Conservation (phyloP, 2,113 vertebrate species). For the Dicrurus megarhynchus region DNA sequence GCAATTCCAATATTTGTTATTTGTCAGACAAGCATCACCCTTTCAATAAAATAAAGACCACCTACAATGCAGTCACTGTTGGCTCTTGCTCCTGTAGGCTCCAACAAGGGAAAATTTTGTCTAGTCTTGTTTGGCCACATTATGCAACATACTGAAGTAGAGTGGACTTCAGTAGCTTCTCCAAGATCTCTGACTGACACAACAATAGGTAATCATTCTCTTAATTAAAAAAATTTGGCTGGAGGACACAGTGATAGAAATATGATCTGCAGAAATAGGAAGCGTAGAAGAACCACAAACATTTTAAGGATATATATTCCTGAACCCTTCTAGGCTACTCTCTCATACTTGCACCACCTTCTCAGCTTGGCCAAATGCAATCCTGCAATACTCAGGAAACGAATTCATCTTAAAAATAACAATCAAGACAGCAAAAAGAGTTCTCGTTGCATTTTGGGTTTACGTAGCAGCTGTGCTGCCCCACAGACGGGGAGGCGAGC, state of each 20-base stretch:
- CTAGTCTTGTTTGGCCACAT: neutral
- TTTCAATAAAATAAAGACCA: neutral
- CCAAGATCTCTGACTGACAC: neutral
- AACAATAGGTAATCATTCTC: neutral
- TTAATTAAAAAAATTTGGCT: neutral
- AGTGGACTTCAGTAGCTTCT: neutral
- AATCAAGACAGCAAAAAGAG: neutral
- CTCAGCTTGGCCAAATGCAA: neutral
- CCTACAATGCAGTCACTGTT: neutral
- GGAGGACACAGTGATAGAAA: neutral
- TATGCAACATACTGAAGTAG: neutral
- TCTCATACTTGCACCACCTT: neutral
- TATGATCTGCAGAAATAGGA: neutral
- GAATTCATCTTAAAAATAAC: neutral
- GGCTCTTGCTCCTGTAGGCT: fast-evolving
- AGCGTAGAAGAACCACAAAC: neutral
- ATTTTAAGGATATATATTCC: neutral
- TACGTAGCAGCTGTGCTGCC: neutral
- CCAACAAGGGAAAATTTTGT: neutral
- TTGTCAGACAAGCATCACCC: neutral
- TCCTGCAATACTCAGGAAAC: neutral
- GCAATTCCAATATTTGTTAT: neutral
- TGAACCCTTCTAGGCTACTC: neutral
- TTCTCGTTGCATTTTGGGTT: neutral
- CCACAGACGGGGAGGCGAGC: neutral